These are phyloP conservation scores for Callinectes sapidus DNA, from an alignment of 2,888 invertebrate genomes.

Conservation along the genomic window DNA sequence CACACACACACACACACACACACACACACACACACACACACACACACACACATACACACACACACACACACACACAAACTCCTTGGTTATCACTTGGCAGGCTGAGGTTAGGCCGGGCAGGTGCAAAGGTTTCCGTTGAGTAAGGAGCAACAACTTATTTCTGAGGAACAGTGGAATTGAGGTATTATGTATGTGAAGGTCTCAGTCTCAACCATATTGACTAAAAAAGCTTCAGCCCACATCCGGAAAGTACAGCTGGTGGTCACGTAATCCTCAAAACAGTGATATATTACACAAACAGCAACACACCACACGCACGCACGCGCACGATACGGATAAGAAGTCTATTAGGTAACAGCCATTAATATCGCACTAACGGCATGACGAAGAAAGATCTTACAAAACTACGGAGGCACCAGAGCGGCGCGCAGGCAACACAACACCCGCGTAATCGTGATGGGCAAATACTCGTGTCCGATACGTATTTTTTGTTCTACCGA, in stretches of 20 bases:
- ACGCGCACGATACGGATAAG: neutral
- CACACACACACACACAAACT: too few species aligned
- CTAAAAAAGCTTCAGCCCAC: too few species aligned
- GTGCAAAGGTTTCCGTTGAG: too few species aligned
- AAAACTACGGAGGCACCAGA: conserved; percentile 2
- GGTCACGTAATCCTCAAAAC: neutral
- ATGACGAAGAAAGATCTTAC: neutral
- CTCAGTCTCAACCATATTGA: too few species aligned
- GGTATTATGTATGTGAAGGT: too few species aligned
- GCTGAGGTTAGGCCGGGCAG: too few species aligned
- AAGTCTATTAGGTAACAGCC: conserved; percentile 1
- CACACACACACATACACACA: too few species aligned
- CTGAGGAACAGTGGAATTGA: too few species aligned
- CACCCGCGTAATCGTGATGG: neutral
- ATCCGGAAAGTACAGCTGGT: too few species aligned
- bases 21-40: too few species aligned
- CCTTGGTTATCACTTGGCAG: too few species aligned
- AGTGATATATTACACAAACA: neutral
- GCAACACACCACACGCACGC: neutral
- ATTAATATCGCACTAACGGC: neutral
- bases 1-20: neutral
- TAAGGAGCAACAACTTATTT: too few species aligned
- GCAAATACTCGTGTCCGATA: neutral
- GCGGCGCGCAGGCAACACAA: neutral
- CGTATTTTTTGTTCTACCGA: neutral